Conservation (phyloP, 1,140 invertebrate genomes). For the Radopholus similis region DNA sequence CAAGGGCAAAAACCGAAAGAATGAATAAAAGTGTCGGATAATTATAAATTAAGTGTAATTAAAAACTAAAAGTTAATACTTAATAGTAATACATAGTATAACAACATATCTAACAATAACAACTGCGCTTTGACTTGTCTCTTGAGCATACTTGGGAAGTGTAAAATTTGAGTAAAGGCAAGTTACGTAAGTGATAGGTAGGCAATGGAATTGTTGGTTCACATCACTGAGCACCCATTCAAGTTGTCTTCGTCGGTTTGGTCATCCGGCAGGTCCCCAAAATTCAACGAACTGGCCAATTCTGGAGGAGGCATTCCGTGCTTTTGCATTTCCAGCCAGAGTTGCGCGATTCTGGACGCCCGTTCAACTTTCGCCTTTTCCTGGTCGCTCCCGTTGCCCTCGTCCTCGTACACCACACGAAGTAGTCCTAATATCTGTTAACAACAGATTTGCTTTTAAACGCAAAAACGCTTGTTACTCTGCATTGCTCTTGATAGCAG, state of each 20-base stretch:
- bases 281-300: constrained; percentile 22
- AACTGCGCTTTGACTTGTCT: no score
- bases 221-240: constrained; percentile 21
- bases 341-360: constrained; percentile 22
- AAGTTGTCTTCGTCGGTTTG: not conserved
- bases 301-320: constrained; percentile 27
- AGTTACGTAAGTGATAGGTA: not conserved
- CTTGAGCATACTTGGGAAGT: not conserved
- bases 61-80: no score
- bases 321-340: constrained; percentile 32
- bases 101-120: no score
- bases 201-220: not conserved
- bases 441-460: not conserved
- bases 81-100: no score
- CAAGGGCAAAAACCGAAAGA: not conserved
- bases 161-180: not conserved
- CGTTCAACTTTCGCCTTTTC: constrained; percentile 1
- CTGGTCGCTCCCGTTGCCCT: not conserved
- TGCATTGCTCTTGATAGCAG: constrained; percentile 27
- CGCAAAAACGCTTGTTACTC: constrained; percentile 1
- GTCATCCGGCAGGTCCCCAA: not conserved
- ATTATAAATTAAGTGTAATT: no score
- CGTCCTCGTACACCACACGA: constrained; percentile 27
- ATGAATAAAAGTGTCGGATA: not conserved
- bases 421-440: constrained; percentile 14